Evolutionary conservation across 2,888 invertebrate species (phyloP), one percentile per base, ranked within the genome.

Genomic region (Melanostoma mellinum): DNA sequence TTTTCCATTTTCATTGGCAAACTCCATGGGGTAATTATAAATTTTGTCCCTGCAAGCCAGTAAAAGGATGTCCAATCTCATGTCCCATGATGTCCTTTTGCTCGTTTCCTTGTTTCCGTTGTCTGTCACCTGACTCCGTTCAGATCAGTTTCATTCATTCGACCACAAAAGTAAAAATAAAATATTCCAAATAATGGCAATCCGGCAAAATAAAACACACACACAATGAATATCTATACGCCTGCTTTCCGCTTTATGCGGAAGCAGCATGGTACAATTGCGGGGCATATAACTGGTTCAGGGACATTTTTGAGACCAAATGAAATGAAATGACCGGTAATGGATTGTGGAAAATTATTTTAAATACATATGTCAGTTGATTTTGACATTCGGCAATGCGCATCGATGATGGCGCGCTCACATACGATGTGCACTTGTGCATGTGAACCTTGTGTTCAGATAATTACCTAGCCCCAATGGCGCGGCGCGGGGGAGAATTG

Each of bases 321-420:
- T 60, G 56, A 42, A 48, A 61, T 55, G 44, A 67, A 68, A 53
- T 61, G 67, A 38, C 75, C 46, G 46, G 50, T 71, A 63, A 69
- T 60, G 80, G 53, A 52, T 75, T 63, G 53, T 6, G 53, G 42
- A 55, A 67, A 63, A 50, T 74, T 67, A 76, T 72, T 76, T 81
- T 44, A 60, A 76, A 56, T 20, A 20, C 20, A 20, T 56, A 52
- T 52, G 42, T 74, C 63, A 63, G 71, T 38, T 52, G 48, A 30
- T 56, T 63, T 69, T 69, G 55, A 46, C 53, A 53, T 46, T 36
- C 44, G 36, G 55, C 35, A 44, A 46, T 32, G 46, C 56, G 10
- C 10, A 10, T 33, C 42, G 42, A 32, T 50, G 38, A 33, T 1
- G 46, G 6, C 1, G 36, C 46, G 36, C 35, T 58, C 42, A 55